Base-by-base conservation (phyloP, 2,888 invertebrate genomes). In the Stenoptilia bipunctidactyla region DNA sequence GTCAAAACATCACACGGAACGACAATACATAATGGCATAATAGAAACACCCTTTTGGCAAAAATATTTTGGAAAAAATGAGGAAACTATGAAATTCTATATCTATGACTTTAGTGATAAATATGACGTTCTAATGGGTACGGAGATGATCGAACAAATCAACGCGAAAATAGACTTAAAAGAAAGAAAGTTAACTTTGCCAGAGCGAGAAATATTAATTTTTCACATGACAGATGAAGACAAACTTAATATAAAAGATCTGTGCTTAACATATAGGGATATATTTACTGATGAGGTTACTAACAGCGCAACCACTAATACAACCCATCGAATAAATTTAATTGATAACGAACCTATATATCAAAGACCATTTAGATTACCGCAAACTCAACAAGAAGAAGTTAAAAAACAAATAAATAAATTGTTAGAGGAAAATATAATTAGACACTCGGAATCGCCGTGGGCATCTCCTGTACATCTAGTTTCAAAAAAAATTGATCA, bases 81-180 rank as follows among this genome's bases (percentile, higher is more conserved):
- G n/a, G n/a, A n/a, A n/a, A n/a, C n/a, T n/a, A n/a, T n/a, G n/a
- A n/a, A n/a, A n/a, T n/a, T n/a, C n/a, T n/a, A n/a, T n/a, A n/a
- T n/a, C n/a, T n/a, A n/a, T n/a, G n/a, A n/a, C n/a, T n/a, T n/a
- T n/a, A n/a, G n/a, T n/a, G n/a, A n/a, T n/a, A n/a, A n/a, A n/a
- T n/a, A n/a, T n/a, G n/a, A n/a, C n/a, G n/a, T 42, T 14, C 37
- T 45, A 42, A 42, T 45, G 42, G 45, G 42, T 9, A 42, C 40
- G 10, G 42, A 42, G 9, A 45, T 45, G 45, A 45, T 45, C 14
- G 36, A 36, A 8, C 36, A 15, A 13, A 10, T 25, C 8, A 37
- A 37, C 13, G 37, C n/a, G n/a, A 30, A 30, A 30, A 30, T 30
- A 30, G 30, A 30, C 12, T 30, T 38, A 38, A 38, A 38, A 38